Evolutionary conservation across 2,113 vertebrate genomes (phyloP), one percentile per base, ranked within the genome.

Genomic region (Lathamus discolor): DNA sequence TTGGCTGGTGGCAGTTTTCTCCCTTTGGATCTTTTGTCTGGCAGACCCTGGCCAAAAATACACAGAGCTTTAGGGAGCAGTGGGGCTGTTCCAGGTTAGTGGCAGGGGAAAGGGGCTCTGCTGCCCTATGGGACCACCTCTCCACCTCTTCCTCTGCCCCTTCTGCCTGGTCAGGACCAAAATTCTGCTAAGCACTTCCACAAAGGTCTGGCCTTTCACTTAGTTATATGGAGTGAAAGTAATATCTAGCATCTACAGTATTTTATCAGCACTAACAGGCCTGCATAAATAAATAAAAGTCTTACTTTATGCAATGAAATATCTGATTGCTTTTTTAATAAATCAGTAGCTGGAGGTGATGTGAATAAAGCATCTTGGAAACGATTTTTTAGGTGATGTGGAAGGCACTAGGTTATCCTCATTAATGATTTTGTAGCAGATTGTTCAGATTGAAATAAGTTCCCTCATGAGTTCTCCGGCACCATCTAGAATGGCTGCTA

Each of bases 241-340:
- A 88, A 91, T 87, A 83, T 27, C 72, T 41, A 55, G 54, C 77
- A 79, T 66, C 55, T 66, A 44, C 79, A n/a, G 75, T 86, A 91
- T 95, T 95, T 95, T 88, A 95, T 95, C 43, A 9, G 23, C 59
- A 37, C 51, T 93, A 94, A 95, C 93, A 94, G 48, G 75, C 43
- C 84, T 90, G 81, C 84, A 90, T 91, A 90, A 95, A 94, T 92
- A 95, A 97, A 94, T 88, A 91, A 92, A 87, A 84, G 46, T 33
- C 68, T 70, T 79, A 63, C 28, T 95, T 95, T 90, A 72, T 93
- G 79, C 76, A 72, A 66, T 78, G 85, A 93, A 95, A 51, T 61
- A 68, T 74, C 81, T 79, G 85, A 55, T 93, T 96, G 86, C 66
- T 81, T 96, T 93, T 93, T 95, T 27, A 96, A 92, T 96, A 96